Conservation (phyloP, 92 coral and sea anemone genomes). For the Parazoanthus swiftii region DNA sequence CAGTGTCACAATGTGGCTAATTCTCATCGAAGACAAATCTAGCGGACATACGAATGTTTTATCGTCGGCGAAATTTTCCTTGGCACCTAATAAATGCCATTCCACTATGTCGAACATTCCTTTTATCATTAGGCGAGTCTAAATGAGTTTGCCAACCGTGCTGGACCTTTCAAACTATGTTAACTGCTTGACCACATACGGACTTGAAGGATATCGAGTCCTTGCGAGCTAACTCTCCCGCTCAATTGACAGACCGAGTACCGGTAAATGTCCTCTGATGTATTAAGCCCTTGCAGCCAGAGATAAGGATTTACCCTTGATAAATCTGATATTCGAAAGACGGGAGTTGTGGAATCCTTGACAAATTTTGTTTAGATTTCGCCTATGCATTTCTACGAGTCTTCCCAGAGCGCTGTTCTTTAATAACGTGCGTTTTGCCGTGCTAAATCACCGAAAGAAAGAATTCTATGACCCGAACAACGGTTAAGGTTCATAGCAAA, state of each 20-base stretch:
- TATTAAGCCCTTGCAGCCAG: neutral
- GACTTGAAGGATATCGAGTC: constrained; percentile 26
- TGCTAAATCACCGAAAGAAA: neutral
- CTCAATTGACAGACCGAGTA: constrained; percentile 1
- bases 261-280: neutral
- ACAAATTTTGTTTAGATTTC: neutral
- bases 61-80: constrained; percentile 50
- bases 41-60: constrained; percentile 40
- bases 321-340: neutral
- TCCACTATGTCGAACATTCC: constrained; percentile 22
- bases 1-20: constrained; percentile 16
- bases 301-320: neutral
- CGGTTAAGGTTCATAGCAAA: neutral
- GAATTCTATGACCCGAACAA: constrained; percentile 12
- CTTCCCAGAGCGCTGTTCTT: neutral
- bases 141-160: constrained; percentile 23
- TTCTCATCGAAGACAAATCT: constrained; percentile 33
- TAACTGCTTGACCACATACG: constrained; percentile 28
- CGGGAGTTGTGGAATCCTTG: neutral
- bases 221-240: neutral
- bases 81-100: constrained; percentile 33
- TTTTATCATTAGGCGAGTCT: constrained; percentile 16
- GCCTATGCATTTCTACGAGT: neutral
- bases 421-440: constrained; percentile 7
- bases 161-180: neutral